Evolutionary conservation across 2,113 vertebrate genomes (phyloP).

Genomic region (Rhea americana): DNA sequence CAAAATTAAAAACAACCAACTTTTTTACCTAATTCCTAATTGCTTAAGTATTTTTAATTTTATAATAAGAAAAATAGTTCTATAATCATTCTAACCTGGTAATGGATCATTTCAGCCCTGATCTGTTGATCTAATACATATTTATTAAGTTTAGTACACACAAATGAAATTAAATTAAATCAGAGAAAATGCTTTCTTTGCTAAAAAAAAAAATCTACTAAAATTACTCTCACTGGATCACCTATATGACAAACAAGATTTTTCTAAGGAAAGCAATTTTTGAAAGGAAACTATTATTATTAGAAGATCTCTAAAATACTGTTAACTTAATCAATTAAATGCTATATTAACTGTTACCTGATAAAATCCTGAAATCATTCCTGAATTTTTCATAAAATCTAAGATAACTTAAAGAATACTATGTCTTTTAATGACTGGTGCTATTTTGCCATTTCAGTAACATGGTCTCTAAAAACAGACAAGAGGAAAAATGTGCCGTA

Average conservation of each 20-base stretch:
- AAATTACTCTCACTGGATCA: neutral
- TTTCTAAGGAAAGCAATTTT: neutral
- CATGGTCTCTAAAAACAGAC: neutral
- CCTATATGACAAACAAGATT: neutral
- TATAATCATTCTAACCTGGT: neutral
- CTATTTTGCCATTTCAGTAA: neutral
- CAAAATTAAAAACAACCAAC: neutral
- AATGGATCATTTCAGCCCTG: neutral
- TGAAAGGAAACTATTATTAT: neutral
- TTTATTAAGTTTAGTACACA: neutral
- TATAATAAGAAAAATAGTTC: neutral
- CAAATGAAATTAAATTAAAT: neutral
- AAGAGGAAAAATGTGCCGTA: neutral
- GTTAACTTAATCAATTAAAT: neutral
- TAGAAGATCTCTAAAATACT: neutral
- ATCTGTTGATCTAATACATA: neutral
- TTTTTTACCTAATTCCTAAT: neutral
- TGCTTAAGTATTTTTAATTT: neutral
- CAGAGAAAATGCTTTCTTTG: neutral
- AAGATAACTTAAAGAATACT: neutral
- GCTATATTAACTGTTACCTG: neutral
- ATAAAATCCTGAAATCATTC: neutral
- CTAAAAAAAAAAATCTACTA: neutral
- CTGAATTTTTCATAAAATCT: neutral
- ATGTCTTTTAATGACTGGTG: neutral